Conservation (phyloP, 2,888 invertebrate species). For the Bembecia ichneumoniformis region DNA sequence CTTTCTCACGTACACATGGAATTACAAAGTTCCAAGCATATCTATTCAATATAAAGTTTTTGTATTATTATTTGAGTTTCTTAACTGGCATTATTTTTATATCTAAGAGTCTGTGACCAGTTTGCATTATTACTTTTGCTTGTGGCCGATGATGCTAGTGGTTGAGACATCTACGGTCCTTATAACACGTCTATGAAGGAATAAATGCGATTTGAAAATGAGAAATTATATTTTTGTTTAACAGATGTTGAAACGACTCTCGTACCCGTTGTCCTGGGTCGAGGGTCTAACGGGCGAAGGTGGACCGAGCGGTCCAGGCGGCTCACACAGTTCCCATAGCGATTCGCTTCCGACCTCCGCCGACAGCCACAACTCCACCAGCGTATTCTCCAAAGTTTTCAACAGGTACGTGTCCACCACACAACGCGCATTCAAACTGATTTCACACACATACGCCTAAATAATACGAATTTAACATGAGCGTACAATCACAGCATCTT, state of each 20-base stretch:
- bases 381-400: slow-evolving; percentile 92
- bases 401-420: slow-evolving; percentile 77
- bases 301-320: slow-evolving; percentile 29
- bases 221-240: no score
- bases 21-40: no score
- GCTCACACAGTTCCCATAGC: slow-evolving; percentile 66
- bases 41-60: no score
- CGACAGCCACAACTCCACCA: slow-evolving; percentile 76
- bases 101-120: no score
- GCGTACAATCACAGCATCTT: neutral
- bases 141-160: no score
- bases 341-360: slow-evolving; percentile 74
- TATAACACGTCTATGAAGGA: no score
- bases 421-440: neutral
- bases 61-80: no score
- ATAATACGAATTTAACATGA: neutral
- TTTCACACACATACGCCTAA: neutral
- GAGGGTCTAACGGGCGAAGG: slow-evolving; percentile 88
- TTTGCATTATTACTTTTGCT: no score
- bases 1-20: no score
- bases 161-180: no score
- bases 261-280: slow-evolving; percentile 93
- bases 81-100: no score
- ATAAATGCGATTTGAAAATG: no score
- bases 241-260: slow-evolving; percentile 91